These are phyloP conservation scores for Hyalella azteca DNA, from an alignment of 2,888 invertebrate species.

Conservation along the genomic window DNA sequence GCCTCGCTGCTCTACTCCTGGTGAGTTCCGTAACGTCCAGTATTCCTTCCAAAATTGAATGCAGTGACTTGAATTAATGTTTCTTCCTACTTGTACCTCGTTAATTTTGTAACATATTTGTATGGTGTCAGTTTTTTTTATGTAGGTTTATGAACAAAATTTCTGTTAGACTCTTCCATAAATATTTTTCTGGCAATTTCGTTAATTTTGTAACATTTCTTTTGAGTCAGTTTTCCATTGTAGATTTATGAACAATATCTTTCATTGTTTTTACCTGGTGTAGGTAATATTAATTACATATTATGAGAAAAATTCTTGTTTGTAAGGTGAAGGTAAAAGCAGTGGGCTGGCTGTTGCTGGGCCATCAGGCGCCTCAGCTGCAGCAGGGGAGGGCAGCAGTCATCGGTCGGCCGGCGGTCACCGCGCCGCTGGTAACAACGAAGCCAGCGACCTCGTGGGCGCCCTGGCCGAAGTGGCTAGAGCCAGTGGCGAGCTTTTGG, in stretches of 20 bases:
- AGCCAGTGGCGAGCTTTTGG: slow-evolving; percentile 40
- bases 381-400: slow-evolving; percentile 21
- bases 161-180: too few species aligned
- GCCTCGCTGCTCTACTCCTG: slow-evolving; percentile 64
- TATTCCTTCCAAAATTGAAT: not conserved
- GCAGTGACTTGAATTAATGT: not conserved
- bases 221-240: not conserved
- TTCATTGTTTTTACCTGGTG: not conserved
- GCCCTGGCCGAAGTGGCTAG: slow-evolving; percentile 53
- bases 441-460: slow-evolving; percentile 63
- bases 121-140: too few species aligned
- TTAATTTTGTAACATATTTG: too few species aligned
- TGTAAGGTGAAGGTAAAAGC: slow-evolving; percentile 9
- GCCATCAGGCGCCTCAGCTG: slow-evolving; percentile 64
- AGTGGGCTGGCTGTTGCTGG: not conserved
- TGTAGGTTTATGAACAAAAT: too few species aligned
- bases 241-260: not conserved
- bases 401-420: not conserved
- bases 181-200: too few species aligned
- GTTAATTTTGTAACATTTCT: not conserved
- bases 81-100: too few species aligned
- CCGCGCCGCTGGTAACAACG: slow-evolving; percentile 66
- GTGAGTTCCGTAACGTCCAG: slow-evolving; percentile 59
- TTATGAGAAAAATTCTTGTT: not conserved
- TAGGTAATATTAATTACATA: not conserved